Percentiles rank a stretch among this genome's conserved stretches.
Evolutionary conservation across 2,888 invertebrate species (phyloP).

Genomic region (Brenthis ino): DNA sequence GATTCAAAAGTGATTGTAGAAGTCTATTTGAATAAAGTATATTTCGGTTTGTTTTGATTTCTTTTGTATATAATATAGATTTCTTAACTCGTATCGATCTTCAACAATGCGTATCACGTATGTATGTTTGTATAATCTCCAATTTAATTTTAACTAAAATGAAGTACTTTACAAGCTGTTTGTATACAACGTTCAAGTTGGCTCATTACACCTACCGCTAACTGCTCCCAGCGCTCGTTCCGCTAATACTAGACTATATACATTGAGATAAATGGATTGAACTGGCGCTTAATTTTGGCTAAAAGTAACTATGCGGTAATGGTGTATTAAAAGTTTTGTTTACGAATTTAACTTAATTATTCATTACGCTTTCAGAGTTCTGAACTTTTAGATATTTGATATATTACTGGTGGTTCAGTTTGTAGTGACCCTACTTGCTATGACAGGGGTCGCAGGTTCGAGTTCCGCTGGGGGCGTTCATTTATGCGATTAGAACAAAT

Average conservation of each 20-base stretch:
- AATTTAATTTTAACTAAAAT: slow-evolving; percentile 5
- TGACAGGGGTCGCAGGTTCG: no score
- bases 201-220: slow-evolving; percentile 14
- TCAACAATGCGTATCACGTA: background rate
- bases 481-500: no score
- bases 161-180: background rate
- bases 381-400: no score
- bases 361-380: no score
- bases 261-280: slow-evolving; percentile 15
- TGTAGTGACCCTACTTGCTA: no score
- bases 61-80: background rate
- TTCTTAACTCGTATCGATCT: background rate
- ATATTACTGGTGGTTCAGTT: no score
- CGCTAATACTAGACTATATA: slow-evolving; percentile 12
- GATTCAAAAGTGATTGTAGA: no score
- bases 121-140: background rate
- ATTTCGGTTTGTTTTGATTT: no score
- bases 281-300: slow-evolving; percentile 2
- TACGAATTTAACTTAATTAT: no score
- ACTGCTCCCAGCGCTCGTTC: slow-evolving; percentile 18
- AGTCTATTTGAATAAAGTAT: no score
- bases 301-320: background rate
- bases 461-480: no score
- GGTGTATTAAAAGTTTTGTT: no score
- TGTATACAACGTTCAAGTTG: slow-evolving; percentile 6